A percentile compares a stretch with the other conserved stretches of the same genome.
These are phyloP conservation scores for Hydra vulgaris DNA, from an alignment of 30 jellyfish, hydroid and myxozoan species.

Conservation along the genomic window DNA sequence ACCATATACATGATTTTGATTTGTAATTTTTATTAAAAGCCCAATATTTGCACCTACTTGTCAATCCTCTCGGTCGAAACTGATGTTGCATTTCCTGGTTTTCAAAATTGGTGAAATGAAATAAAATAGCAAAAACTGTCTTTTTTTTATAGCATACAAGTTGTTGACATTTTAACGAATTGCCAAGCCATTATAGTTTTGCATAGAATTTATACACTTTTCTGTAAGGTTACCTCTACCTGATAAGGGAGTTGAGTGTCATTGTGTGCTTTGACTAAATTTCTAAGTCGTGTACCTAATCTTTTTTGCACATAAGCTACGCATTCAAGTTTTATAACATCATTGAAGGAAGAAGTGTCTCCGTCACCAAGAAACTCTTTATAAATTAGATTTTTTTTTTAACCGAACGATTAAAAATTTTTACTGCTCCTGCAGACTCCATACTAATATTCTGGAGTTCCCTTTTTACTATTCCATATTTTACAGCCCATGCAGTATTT, in stretches of 20 bases:
- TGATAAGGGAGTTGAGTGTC: slow-evolving; percentile 19
- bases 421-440: slow-evolving; percentile 28
- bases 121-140: slow-evolving; percentile 26
- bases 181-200: slow-evolving; percentile 23
- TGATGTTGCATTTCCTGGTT: slow-evolving; percentile 11
- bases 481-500: background rate
- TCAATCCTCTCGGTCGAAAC: slow-evolving; percentile 19
- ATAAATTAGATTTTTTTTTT: background rate
- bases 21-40: background rate
- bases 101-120: slow-evolving; percentile 24
- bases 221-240: slow-evolving; percentile 32
- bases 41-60: slow-evolving; percentile 19
- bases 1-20: background rate
- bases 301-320: slow-evolving; percentile 29
- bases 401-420: slow-evolving; percentile 10
- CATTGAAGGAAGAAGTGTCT: background rate
- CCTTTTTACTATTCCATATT: slow-evolving; percentile 5
- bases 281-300: slow-evolving; percentile 24
- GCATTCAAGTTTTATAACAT: slow-evolving; percentile 1
- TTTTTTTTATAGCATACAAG: slow-evolving; percentile 19
- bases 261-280: slow-evolving; percentile 5
- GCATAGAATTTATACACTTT: background rate
- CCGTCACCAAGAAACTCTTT: slow-evolving; percentile 12
- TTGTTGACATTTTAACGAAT: slow-evolving; percentile 11
- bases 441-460: slow-evolving; percentile 18